Percentiles rank a stretch among this genome's conserved stretches.
Evolutionary conservation across 2,888 invertebrate species (phyloP).

Genomic region (Serrognathus titanus): DNA sequence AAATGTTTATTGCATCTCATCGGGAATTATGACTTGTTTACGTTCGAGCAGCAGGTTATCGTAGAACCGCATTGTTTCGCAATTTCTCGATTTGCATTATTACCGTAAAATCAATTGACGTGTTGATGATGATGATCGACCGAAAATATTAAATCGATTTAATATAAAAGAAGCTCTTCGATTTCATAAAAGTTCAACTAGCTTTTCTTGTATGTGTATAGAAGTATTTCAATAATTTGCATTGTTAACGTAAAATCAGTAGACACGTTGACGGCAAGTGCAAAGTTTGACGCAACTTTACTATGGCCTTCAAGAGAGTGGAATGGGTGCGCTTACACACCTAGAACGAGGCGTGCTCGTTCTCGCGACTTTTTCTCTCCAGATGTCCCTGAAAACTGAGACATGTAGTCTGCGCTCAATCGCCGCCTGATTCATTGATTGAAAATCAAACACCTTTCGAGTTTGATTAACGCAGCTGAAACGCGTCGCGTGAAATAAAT

Average conservation of each 20-base stretch:
- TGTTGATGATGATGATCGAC: no score
- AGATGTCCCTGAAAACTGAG: slow-evolving; percentile 30
- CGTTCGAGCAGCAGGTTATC: background rate
- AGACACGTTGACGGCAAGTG: slow-evolving; percentile 37
- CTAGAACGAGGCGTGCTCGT: slow-evolving; percentile 37
- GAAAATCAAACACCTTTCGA: slow-evolving; percentile 19
- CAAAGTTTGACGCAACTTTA: slow-evolving; percentile 31
- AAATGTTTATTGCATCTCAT: background rate
- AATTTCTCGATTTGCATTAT: slow-evolving; percentile 16
- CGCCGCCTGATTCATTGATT: slow-evolving; percentile 27
- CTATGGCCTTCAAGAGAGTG: slow-evolving; percentile 32
- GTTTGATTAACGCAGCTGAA: no score
- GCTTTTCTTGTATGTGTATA: no score
- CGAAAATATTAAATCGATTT: no score
- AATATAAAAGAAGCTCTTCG: no score
- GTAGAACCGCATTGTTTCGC: slow-evolving; percentile 16
- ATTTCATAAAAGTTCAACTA: no score
- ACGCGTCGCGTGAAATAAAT: no score
- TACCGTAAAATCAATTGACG: no score
- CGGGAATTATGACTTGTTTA: background rate
- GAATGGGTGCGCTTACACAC: slow-evolving; percentile 41
- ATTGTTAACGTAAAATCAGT: slow-evolving; percentile 25
- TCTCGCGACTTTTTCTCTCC: slow-evolving; percentile 17
- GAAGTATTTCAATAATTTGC: slow-evolving; percentile 6
- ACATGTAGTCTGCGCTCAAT: slow-evolving; percentile 29